phyloP scores from a whole-genome alignment of 35 echinoderm and acorn worm species.

The Strongylocentrotus purpuratus region DNA sequence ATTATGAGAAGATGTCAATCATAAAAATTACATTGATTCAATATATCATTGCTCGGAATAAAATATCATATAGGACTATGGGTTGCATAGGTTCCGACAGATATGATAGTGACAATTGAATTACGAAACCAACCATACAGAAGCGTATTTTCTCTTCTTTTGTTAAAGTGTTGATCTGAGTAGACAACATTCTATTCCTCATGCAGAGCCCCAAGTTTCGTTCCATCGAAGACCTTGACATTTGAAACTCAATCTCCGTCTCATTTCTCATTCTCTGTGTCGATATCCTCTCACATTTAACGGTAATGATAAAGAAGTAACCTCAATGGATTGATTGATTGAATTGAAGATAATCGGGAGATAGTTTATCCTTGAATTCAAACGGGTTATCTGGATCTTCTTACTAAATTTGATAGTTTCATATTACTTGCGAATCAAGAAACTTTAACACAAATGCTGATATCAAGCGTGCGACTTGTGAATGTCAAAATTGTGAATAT shows the following conservation, averaged over 20 bases:
- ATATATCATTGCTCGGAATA: not conserved
- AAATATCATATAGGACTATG: not conserved
- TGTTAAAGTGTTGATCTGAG: not conserved
- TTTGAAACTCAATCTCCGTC: not conserved
- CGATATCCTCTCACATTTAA: constrained; percentile 11
- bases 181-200: not conserved
- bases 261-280: not conserved
- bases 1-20: not conserved
- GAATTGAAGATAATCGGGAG: not conserved
- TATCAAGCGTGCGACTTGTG: no score
- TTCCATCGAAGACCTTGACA: not conserved
- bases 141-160: not conserved
- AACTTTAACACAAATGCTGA: no score
- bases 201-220: not conserved
- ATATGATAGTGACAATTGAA: not conserved
- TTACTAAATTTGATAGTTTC: not conserved
- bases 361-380: not conserved
- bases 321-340: not conserved
- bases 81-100: not conserved
- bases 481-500: no score
- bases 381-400: not conserved
- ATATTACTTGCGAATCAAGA: not conserved
- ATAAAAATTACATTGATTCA: not conserved
- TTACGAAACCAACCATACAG: not conserved
- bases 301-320: not conserved